Conservation (phyloP, 2,888 invertebrate genomes). For the Carpatolechia fugitivella region DNA sequence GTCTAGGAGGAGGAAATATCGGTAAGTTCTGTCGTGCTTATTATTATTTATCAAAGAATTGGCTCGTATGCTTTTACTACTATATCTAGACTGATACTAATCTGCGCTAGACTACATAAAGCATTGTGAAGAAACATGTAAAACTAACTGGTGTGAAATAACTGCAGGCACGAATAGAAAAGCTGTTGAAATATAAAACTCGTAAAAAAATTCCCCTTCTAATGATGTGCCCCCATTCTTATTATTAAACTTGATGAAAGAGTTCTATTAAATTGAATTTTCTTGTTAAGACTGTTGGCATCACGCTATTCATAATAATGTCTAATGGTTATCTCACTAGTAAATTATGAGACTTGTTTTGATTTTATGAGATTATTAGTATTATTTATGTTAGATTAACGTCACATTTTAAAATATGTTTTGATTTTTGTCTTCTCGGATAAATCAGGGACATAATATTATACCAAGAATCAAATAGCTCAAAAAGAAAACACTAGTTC, state of each 20-base stretch:
- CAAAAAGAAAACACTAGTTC: too few species aligned
- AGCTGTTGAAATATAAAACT: too few species aligned
- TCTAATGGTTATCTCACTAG: background rate
- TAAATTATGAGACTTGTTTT: background rate
- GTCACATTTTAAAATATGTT: background rate
- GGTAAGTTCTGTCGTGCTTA: too few species aligned
- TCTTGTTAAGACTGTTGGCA: background rate
- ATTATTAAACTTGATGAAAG: background rate
- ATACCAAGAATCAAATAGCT: too few species aligned
- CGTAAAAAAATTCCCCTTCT: background rate
- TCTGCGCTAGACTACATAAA: too few species aligned
- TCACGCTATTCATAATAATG: background rate
- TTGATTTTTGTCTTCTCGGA: background rate
- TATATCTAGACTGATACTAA: too few species aligned
- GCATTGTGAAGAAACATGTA: too few species aligned
- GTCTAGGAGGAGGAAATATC: slow-evolving; percentile 27
- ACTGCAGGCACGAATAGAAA: too few species aligned
- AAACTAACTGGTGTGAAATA: too few species aligned
- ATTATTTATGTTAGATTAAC: background rate
- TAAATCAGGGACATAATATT: too few species aligned
- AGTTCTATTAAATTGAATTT: background rate
- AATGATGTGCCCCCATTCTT: background rate
- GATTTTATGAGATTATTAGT: background rate
- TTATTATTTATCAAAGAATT: too few species aligned
- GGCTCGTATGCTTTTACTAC: too few species aligned